Percentiles rank a stretch among this genome's conserved stretches.
Conservation (phyloP, 1,140 invertebrate genomes). For the Nymphalis io region DNA sequence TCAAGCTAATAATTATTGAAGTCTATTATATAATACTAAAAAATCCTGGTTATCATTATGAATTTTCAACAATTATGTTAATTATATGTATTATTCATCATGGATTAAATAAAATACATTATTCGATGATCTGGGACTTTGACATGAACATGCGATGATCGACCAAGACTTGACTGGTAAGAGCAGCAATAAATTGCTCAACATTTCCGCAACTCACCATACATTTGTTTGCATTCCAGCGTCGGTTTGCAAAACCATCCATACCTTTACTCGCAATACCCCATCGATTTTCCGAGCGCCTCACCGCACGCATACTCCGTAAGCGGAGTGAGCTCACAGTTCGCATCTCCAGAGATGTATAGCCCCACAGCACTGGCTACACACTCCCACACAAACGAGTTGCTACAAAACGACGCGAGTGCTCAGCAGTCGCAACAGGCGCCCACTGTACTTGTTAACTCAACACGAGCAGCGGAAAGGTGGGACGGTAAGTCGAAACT, state of each 20-base stretch:
- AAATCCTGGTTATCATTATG: too few relatives aligned
- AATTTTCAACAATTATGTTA: neutral
- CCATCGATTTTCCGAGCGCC: slow-evolving; percentile 78
- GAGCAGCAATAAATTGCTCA: neutral
- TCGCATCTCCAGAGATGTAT: slow-evolving; percentile 73
- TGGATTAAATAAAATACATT: neutral
- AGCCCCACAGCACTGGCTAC: slow-evolving; percentile 63
- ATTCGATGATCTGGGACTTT: slow-evolving; percentile 13
- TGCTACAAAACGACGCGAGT: slow-evolving; percentile 69
- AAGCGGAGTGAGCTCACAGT: slow-evolving; percentile 70
- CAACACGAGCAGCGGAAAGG: slow-evolving; percentile 73
- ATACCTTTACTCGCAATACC: slow-evolving; percentile 79
- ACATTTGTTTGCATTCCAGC: slow-evolving; percentile 71
- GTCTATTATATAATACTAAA: too few relatives aligned
- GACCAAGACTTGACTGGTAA: slow-evolving; percentile 22
- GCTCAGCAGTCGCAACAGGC: slow-evolving; percentile 79
- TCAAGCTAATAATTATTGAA: too few relatives aligned
- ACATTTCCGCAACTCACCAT: slow-evolving; percentile 15
- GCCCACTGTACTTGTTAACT: slow-evolving; percentile 67
- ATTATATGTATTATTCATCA: neutral
- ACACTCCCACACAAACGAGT: slow-evolving; percentile 67
- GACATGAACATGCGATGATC: slow-evolving; percentile 11
- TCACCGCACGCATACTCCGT: slow-evolving; percentile 78
- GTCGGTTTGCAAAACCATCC: slow-evolving; percentile 75
- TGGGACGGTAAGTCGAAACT: slow-evolving; percentile 80